These are phyloP conservation scores for Ophion obscuratus DNA, from an alignment of 2,888 invertebrate species.

Conservation along the genomic window DNA sequence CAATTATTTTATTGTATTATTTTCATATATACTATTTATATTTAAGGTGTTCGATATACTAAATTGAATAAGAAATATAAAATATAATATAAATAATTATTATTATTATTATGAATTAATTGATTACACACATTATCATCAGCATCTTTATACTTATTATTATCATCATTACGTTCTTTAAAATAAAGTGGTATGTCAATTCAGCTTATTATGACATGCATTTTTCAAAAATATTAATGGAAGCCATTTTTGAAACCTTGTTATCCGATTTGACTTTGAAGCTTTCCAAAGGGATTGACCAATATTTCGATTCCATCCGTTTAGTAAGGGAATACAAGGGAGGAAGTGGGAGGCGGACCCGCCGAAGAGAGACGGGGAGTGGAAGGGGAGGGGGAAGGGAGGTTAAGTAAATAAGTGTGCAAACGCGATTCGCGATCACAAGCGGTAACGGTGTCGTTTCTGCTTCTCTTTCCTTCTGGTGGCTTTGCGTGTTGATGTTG, in stretches of 20 bases:
- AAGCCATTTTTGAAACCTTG: not conserved
- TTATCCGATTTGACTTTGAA: not conserved
- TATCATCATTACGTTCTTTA: not conserved
- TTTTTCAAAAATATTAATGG: not conserved
- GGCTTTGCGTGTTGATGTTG: conserved; percentile 4
- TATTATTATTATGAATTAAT: not conserved
- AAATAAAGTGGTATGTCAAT: not conserved
- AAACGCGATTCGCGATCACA: conserved; percentile 51
- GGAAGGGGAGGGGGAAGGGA: not conserved
- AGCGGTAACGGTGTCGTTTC: conserved; percentile 74
- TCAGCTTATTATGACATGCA: not conserved
- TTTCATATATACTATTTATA: not conserved
- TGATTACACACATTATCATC: not conserved
- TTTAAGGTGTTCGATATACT: not conserved
- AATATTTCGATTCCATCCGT: not conserved
- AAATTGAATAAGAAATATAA: not conserved
- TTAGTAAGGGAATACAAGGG: not conserved
- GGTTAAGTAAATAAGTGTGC: conserved; percentile 15
- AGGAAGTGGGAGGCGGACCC: not conserved
- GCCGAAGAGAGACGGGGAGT: not conserved
- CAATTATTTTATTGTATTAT: too few species aligned
- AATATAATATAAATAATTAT: not conserved
- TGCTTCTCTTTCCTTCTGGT: conserved; percentile 61
- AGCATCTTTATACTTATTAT: not conserved
- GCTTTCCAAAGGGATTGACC: not conserved